phyloP scores from a whole-genome alignment of 1,140 invertebrate species.

The Monochamus saltuarius region DNA sequence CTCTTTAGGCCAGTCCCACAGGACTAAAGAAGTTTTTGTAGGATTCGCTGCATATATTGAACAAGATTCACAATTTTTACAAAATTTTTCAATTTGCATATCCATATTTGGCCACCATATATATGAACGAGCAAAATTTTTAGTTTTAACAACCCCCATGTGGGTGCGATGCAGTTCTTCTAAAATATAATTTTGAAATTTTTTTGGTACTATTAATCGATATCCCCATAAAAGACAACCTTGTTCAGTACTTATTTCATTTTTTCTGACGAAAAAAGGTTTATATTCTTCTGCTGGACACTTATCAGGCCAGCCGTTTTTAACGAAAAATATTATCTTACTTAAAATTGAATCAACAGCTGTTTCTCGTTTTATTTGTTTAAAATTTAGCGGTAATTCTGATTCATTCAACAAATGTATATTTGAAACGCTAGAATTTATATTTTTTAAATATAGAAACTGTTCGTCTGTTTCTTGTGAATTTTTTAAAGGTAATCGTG shows the following conservation, averaged over 20 bases:
- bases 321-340: conserved; percentile 7
- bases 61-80: conserved; percentile 13
- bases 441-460: no score
- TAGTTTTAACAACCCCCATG: conserved; percentile 53
- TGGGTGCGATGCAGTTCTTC: conserved; percentile 50
- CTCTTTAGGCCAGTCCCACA: conserved; percentile 14
- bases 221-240: conserved; percentile 39
- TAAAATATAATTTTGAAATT: conserved; percentile 38
- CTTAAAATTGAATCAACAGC: conserved; percentile 1
- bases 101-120: conserved; percentile 55
- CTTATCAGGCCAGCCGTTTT: neutral
- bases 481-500: conserved; percentile 33
- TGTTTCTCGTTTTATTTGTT: conserved; percentile 26
- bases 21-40: neutral
- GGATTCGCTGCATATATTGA: neutral
- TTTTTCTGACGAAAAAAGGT: conserved; percentile 16
- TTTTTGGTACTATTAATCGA: conserved; percentile 49
- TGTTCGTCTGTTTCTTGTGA: no score
- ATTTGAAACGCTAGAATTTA: no score
- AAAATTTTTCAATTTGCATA: conserved; percentile 20
- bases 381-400: no score
- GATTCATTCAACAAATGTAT: no score
- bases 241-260: conserved; percentile 33
- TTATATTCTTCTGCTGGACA: conserved; percentile 1
- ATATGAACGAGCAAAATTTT: conserved; percentile 47